phyloP scores from a whole-genome alignment of 2,888 invertebrate species.

The Dastarcus helophoroides region DNA sequence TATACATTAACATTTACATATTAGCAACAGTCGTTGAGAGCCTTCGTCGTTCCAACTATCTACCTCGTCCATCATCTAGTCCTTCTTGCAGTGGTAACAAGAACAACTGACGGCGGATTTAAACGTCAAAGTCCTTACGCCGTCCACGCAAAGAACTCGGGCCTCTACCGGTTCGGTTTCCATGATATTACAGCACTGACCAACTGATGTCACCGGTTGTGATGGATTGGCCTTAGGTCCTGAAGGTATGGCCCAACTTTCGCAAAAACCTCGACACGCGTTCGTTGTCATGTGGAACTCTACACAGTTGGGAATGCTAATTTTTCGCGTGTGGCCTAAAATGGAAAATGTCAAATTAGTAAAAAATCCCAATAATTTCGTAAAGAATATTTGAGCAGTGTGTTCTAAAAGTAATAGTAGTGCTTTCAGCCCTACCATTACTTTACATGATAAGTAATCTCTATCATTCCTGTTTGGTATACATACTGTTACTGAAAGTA shows the following conservation, averaged over 20 bases:
- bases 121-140: constrained; percentile 64
- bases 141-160: constrained; percentile 67
- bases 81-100: constrained; percentile 80
- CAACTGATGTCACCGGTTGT: constrained; percentile 50
- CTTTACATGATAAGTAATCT: no score
- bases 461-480: no score
- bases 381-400: no score
- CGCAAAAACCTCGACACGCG: constrained; percentile 79
- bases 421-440: no score
- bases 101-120: constrained; percentile 74
- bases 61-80: constrained; percentile 33
- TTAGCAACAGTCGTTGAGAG: constrained; percentile 5
- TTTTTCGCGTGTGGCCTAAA: constrained; percentile 65
- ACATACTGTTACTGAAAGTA: no score
- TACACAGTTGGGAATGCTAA: constrained; percentile 75
- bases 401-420: no score
- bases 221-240: constrained; percentile 41
- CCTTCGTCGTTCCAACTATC: constrained; percentile 1
- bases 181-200: constrained; percentile 85
- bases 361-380: no score
- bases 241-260: constrained; percentile 77
- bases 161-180: constrained; percentile 74
- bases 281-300: constrained; percentile 77
- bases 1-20: constrained; percentile 14
- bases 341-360: constrained; percentile 3